Conservation (phyloP, 2,797 vertebrate genomes). For the Scomberomorus guttatus region DNA sequence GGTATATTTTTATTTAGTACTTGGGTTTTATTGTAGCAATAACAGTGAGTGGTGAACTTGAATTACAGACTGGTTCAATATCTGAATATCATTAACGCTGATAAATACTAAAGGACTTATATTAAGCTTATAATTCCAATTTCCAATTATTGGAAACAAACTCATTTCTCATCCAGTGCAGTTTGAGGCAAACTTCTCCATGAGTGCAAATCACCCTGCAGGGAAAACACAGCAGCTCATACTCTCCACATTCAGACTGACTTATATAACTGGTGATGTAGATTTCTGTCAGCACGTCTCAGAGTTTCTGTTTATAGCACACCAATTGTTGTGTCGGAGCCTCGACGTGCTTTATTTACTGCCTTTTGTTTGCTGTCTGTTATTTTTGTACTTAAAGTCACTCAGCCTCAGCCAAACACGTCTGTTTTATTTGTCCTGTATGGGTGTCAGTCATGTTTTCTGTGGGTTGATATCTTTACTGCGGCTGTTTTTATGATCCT, state of each 20-base stretch:
- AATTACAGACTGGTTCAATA: neutral
- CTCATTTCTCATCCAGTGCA: neutral
- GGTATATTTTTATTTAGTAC: neutral
- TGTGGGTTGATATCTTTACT: slow-evolving; percentile 61
- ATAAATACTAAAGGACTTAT: neutral
- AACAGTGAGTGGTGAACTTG: neutral
- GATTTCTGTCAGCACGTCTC: slow-evolving; percentile 32
- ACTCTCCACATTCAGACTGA: slow-evolving; percentile 37
- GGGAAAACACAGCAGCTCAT: slow-evolving; percentile 49
- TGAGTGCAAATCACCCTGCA: slow-evolving; percentile 17
- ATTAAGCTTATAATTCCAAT: neutral
- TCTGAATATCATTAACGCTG: neutral
- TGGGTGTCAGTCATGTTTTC: slow-evolving; percentile 56
- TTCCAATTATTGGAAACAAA: slow-evolving; percentile 26
- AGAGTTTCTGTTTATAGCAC: slow-evolving; percentile 20
- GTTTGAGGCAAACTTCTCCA: slow-evolving; percentile 37
- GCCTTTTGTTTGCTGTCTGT: slow-evolving; percentile 15
- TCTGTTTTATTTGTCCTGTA: slow-evolving; percentile 35
- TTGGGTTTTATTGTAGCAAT: neutral
- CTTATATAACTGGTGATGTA: slow-evolving; percentile 44
- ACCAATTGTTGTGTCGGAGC: neutral
- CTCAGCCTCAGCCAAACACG: slow-evolving; percentile 24
- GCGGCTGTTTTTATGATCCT: slow-evolving; percentile 62
- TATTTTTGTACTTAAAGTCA: slow-evolving; percentile 27
- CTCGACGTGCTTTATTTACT: slow-evolving; percentile 35